Evolutionary conservation across 2,113 vertebrate genomes (phyloP).

Genomic region (Marcusenius ussheri): DNA sequence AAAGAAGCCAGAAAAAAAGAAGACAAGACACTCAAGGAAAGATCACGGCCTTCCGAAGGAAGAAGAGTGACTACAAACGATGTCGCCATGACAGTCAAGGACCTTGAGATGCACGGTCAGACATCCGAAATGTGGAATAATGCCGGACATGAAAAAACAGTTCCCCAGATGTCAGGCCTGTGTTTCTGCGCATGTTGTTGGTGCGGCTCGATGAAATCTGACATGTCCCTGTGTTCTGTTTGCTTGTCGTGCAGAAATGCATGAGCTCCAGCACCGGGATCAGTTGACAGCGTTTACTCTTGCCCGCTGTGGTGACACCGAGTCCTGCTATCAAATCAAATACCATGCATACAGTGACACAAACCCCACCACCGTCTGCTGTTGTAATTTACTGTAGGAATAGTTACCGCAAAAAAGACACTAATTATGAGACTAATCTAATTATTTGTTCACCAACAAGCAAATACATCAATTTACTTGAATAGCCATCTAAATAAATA

Average conservation of each 20-base stretch:
- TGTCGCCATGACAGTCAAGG: not conserved
- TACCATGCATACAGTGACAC: not conserved
- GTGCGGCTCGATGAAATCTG: not conserved
- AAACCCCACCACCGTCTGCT: not conserved
- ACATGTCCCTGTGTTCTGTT: not conserved
- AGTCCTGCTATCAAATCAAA: not conserved
- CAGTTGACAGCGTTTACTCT: not conserved
- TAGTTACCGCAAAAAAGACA: not conserved
- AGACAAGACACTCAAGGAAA: not conserved
- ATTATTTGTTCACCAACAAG: not conserved
- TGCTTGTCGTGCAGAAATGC: conserved; percentile 1
- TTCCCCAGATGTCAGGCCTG: not conserved
- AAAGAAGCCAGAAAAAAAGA: not conserved
- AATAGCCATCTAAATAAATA: not conserved
- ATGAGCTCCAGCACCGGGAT: not conserved
- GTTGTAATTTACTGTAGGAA: not conserved
- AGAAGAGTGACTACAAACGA: not conserved
- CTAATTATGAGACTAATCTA: not conserved
- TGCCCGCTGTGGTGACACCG: not conserved
- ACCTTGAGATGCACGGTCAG: not conserved
- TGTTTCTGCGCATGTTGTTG: not conserved
- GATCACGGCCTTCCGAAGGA: not conserved
- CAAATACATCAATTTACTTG: not conserved
- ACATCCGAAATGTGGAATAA: not conserved
- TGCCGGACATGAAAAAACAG: not conserved